Base-by-base conservation (phyloP, 2,797 vertebrate genomes). In the Gadopsis marmoratus region DNA sequence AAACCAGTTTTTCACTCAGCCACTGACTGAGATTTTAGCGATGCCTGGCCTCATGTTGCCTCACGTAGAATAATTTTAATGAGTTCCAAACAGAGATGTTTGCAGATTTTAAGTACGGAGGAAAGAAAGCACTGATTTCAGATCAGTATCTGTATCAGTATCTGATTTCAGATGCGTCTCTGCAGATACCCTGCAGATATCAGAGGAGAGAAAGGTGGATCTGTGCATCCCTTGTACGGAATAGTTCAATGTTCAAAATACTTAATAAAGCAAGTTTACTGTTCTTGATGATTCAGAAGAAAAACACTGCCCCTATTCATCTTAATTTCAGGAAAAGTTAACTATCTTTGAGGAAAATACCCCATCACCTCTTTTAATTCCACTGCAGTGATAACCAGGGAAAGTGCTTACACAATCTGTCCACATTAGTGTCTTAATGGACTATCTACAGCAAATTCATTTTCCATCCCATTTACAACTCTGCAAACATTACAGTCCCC, bases 381-480 rank as follows among this genome's bases (percentile, higher is more conserved):
- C 21, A 59, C 71, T 56, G 45, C 66, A 71, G 63, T 0, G 23
- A 53, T 77, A 71, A 53, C 11, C 7, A 23, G 16, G 11, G 13
- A 41, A 51, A 72, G 39, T 50, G 56, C 71, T 79, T 33, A 74
- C 73, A 66, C 43, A 76, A 55, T 83, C 59, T 62, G 43, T 51
- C 4, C 71, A 69, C 73, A 71, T 70, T 59, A 81, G 61, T 26
- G 53, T 33, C 35, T 53, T 81, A 71, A 82, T 84, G 56, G 60
- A 53, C 59, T 26, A 56, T 80, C 60, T 12, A 58, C 65, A 1
- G 50, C 56, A 53, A 29, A 66, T 72, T 51, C 2, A 71, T 82
- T 82, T 76, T 65, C 65, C 64, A 75, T 65, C 21, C 35, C 67
- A 82, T 86, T 76, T 77, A 71, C 62, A 62, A 59, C 23, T 58